Evolutionary conservation across 2,888 invertebrate species (phyloP), one percentile per base, ranked within the genome.

Genomic region (Cephalotes varians): DNA sequence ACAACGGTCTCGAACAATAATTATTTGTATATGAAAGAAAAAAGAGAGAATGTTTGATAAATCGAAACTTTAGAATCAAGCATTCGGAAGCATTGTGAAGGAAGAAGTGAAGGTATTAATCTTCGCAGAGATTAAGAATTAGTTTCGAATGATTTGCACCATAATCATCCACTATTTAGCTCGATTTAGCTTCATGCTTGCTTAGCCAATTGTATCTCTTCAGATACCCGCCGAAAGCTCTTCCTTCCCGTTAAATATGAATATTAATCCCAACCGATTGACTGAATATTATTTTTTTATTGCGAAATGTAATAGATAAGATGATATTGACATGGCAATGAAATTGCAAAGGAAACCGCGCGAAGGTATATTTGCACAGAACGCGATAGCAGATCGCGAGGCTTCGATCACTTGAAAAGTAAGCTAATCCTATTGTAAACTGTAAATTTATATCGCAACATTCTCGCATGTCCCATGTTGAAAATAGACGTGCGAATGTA

Each of bases 211-310:
- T 69, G 21, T n/a, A n/a, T 28, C 12, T 64, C 34, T 37, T 10
- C 1, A 21, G 10, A 7, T 18, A 10, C 5, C 21, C 84, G 81
- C 81, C n/a, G 82, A 88, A 81, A 87, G 87, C 85, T 90, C 90
- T 90, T 90, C 85, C 84, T 83, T 85, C 51, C 65, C 82, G 73
- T 89, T 90, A 86, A 90, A 89, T 88, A 88, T 86, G 92, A 92
- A 91, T 93, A 93, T 93, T 93, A 92, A 93, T 93, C 90, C 87
- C 90, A 92, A 92, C 88, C 91, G 90, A 93, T 93, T 87, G 94
- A 94, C 93, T 93, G 93, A 94, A 92, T 93, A 93, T 93, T 93
- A 93, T 93, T 93, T 93, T 93, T 93, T 90, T 92, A 92, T 91
- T 69, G 44, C 85, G 88, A 65, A 90, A 88, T 90, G 84, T 88